phyloP scores from a whole-genome alignment of 2,888 invertebrate species.

The Ctenicera cuprea region DNA sequence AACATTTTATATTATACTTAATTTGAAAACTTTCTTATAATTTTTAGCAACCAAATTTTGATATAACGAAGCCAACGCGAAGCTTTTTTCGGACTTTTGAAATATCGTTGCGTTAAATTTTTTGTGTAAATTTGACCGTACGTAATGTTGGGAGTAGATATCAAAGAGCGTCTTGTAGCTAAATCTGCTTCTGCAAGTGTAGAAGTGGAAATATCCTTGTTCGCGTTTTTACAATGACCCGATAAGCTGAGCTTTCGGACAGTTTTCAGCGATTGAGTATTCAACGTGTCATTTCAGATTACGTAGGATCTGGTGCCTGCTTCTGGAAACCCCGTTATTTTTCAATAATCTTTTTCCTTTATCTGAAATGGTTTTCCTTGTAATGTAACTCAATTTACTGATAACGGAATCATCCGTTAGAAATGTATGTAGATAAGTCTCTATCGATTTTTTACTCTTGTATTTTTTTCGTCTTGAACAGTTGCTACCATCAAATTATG shows the following conservation, averaged over 20 bases:
- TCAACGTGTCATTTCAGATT: constrained; percentile 58
- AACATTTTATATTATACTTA: not conserved
- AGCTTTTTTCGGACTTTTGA: too few species aligned
- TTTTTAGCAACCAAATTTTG: too few species aligned
- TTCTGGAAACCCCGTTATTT: constrained; percentile 59
- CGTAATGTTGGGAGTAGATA: not conserved
- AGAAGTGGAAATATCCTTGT: constrained; percentile 32
- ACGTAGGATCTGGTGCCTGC: constrained; percentile 56
- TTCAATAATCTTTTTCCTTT: constrained; percentile 60
- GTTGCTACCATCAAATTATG: not conserved
- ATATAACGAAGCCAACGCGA: too few species aligned
- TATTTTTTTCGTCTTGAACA: not conserved
- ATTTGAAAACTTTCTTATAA: too few species aligned
- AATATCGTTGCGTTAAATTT: not conserved
- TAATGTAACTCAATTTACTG: constrained; percentile 56
- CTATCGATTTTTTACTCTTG: constrained; percentile 11
- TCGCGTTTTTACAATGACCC: constrained; percentile 57
- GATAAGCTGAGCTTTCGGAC: constrained; percentile 58
- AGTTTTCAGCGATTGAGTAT: constrained; percentile 58
- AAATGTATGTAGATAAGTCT: constrained; percentile 33
- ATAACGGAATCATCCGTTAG: constrained; percentile 50
- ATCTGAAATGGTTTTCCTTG: constrained; percentile 59
- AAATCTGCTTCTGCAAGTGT: constrained; percentile 31
- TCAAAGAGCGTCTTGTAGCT: constrained; percentile 21
- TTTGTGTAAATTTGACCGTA: constrained; percentile 1